Evolutionary conservation across 2,797 vertebrate species (phyloP), one percentile per base, ranked within the genome.

Genomic region (Peromyscus eremicus): DNA sequence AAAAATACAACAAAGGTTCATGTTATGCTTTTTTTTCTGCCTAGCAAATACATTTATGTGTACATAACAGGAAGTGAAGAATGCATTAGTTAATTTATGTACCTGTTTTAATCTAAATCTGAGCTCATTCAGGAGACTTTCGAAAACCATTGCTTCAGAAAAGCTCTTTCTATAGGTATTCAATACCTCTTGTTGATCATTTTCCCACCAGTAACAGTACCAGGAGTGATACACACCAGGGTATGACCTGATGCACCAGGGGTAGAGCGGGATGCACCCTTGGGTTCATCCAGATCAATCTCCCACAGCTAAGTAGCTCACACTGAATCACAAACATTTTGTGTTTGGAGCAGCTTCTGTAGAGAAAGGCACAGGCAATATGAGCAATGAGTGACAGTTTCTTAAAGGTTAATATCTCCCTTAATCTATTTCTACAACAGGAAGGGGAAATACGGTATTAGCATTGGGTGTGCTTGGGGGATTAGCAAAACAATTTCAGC

Each of bases 371-470:
- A 94, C 64, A 98, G 92, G 97, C 95, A 96, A 43, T 97, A 32
- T 97, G 97, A 98, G 92, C 98, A 99, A 98, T 98, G 98, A 99
- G 94, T 99, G 99, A 99, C 98, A 99, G 99, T 98, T 99, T 98
- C 98, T 98, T 99, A 99, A 98, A 99, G 98, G 98, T 98, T 99
- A 99, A 99, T 99, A 99, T 99, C 98, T 99, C 98, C 98, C 98
- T 99, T 99, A 98, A 99, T 99, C 98, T 98, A 98, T 98, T 98
- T 99, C 98, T 97, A 95, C 98, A 99, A 98, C 98, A 97, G 97
- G 97, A 98, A 97, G 95, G 88, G 92, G 96, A 98, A 98, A 98
- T 98, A 98, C 96, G 95, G 89, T 98, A 98, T 98, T 98, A 98
- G 97, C 98, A 98, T 94, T 98, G 98, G 98, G 98, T 98, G 88